Evolutionary conservation across 2,797 vertebrate species (phyloP).

Genomic region (Cuniculus paca): DNA sequence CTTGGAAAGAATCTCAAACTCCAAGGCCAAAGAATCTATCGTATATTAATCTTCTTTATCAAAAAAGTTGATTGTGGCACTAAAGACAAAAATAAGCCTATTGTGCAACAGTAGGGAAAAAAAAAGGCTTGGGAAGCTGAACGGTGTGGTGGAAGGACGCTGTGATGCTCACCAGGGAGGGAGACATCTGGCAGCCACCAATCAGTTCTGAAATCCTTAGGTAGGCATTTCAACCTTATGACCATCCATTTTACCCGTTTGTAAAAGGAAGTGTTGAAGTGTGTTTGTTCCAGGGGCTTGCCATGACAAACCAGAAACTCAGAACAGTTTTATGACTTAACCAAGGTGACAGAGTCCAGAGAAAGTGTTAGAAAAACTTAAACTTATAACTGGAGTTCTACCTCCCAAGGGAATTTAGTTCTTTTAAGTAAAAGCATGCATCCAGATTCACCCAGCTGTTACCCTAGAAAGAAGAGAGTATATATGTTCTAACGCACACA

Average conservation of each 20-base stretch:
- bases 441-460: background rate
- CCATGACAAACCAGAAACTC: slow-evolving; percentile 48
- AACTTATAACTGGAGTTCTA: slow-evolving; percentile 44
- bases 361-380: slow-evolving; percentile 45
- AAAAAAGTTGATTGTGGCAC: slow-evolving; percentile 64
- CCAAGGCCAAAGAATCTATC: slow-evolving; percentile 73
- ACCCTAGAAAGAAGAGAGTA: slow-evolving; percentile 3
- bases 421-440: slow-evolving; percentile 16
- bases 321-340: slow-evolving; percentile 21
- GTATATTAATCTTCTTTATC: slow-evolving; percentile 74
- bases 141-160: background rate
- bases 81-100: slow-evolving; percentile 68
- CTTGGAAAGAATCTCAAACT: slow-evolving; percentile 57
- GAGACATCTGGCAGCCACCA: background rate
- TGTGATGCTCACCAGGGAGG: background rate
- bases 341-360: slow-evolving; percentile 45
- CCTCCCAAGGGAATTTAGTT: background rate
- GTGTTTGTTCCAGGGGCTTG: background rate
- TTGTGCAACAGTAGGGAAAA: background rate
- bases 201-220: slow-evolving; percentile 25
- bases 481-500: background rate
- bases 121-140: background rate
- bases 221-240: background rate
- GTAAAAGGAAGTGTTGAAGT: background rate
- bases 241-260: background rate